These are phyloP conservation scores for Pantherophis vulpinus DNA, from an alignment of 2,797 vertebrate genomes.

Conservation along the genomic window DNA sequence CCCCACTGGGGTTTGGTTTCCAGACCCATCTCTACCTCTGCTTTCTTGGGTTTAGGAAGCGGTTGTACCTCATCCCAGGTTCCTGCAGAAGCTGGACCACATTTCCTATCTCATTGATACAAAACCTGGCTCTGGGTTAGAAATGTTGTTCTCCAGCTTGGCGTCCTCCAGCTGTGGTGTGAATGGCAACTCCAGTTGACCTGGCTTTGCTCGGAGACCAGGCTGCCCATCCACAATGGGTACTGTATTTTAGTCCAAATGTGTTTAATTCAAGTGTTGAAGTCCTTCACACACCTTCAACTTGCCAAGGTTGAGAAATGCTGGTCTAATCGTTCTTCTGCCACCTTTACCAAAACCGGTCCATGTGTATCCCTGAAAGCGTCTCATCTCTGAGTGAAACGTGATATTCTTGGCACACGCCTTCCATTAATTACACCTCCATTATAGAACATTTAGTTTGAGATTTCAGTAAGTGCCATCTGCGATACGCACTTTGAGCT, in stretches of 20 bases:
- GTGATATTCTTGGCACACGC: background rate
- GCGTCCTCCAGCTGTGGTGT: background rate
- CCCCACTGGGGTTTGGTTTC: background rate
- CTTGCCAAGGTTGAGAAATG: background rate
- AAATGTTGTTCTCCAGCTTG: background rate
- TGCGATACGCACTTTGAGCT: background rate
- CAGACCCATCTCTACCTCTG: background rate
- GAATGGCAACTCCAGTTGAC: background rate
- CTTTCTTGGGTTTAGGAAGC: background rate
- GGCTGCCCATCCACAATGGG: background rate
- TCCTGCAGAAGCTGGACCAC: background rate
- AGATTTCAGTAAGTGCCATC: constrained; percentile 35
- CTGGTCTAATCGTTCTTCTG: background rate
- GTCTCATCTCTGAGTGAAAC: background rate
- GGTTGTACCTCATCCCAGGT: background rate
- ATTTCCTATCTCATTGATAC: background rate
- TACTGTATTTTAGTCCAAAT: background rate
- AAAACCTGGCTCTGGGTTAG: background rate
- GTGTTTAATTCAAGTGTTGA: background rate
- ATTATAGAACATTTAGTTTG: constrained; percentile 6
- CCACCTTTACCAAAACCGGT: background rate
- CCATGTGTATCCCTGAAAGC: background rate
- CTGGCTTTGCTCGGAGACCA: background rate
- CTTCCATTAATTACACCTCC: constrained; percentile 4
- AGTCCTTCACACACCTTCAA: background rate